Evolutionary conservation across 2,113 vertebrate species (phyloP).

Genomic region (Saccopteryx bilineata): DNA sequence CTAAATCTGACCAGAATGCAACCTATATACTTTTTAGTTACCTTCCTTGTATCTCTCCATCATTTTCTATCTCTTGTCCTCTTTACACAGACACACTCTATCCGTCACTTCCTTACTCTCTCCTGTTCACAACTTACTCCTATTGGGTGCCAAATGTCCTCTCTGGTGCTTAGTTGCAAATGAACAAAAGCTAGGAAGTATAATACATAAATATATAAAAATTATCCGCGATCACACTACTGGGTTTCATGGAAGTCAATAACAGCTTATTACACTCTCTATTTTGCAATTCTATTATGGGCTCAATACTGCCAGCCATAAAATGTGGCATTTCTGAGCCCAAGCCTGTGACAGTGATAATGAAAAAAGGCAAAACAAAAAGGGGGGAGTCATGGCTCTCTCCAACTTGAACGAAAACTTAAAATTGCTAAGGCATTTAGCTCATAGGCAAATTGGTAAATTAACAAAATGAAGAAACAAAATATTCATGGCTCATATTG

Average conservation of each 20-base stretch:
- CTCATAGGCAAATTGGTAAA: slow-evolving; percentile 89
- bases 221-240: slow-evolving; percentile 78
- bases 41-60: slow-evolving; percentile 28
- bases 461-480: slow-evolving; percentile 88
- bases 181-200: slow-evolving; percentile 69
- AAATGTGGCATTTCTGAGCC: slow-evolving; percentile 86
- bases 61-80: not conserved
- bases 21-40: slow-evolving; percentile 37
- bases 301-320: slow-evolving; percentile 82
- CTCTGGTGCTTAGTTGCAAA: slow-evolving; percentile 73
- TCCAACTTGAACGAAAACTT: slow-evolving; percentile 88
- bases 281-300: slow-evolving; percentile 87
- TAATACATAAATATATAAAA: slow-evolving; percentile 77
- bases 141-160: slow-evolving; percentile 77
- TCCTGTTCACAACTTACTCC: slow-evolving; percentile 63
- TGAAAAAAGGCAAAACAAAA: slow-evolving; percentile 83
- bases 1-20: slow-evolving; percentile 65
- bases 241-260: slow-evolving; percentile 86
- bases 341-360: slow-evolving; percentile 84
- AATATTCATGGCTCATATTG: slow-evolving; percentile 86
- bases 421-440: slow-evolving; percentile 87
- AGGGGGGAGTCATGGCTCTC: slow-evolving; percentile 83
- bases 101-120: slow-evolving; percentile 38
- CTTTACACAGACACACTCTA: not conserved
- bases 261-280: slow-evolving; percentile 86